Base-by-base conservation (phyloP, 2,797 vertebrate species). In the Parauchenoglanis punctatus region DNA sequence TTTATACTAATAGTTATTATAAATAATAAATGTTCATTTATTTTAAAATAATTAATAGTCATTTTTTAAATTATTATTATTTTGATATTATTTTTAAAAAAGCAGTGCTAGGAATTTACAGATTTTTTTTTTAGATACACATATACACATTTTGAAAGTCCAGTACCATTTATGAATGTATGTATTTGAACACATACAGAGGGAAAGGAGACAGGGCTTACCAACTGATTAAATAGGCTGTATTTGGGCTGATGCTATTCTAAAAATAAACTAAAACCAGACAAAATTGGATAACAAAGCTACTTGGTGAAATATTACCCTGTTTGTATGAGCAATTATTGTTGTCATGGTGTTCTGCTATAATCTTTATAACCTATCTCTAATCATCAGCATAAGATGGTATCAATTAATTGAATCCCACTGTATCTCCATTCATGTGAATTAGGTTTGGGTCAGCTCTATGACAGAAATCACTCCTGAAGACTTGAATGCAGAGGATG, bases 381-480 rank as follows among this genome's bases (percentile, higher is more conserved):
- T 59, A 44, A 17, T 28, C n/a, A n/a, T 70, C 17, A 52, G n/a
- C 49, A 44, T 58, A n/a, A 23, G 49, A 44, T 46, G 2, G 73
- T 20, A 65, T 67, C 28, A 54, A 73, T 63, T 46, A 4, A 58
- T 3, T 70, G 7, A 59, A 40, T 49, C n/a, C 28, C 18, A 20
- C 56, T 61, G 17, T 80, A 54, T 84, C 12, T 75, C 40, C 83
- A 54, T 70, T 84, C 46, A n/a, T 86, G 80, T 89, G 70, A 40
- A 89, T 67, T 90, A 98, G 97, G 97, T 98, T 63, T 98, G 97
- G 97, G 95, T 95, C 80, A 95, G 94, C 84, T 97, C 98, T 1
- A 92, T 97, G 88, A 98, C 97, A 12, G 96, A 96, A 94, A 96
- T 98, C 91, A 95, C 95, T 52, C 25, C 78, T 0, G 93, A 93